phyloP scores from a whole-genome alignment of 1,140 invertebrate genomes.

The Saccostrea echinata region DNA sequence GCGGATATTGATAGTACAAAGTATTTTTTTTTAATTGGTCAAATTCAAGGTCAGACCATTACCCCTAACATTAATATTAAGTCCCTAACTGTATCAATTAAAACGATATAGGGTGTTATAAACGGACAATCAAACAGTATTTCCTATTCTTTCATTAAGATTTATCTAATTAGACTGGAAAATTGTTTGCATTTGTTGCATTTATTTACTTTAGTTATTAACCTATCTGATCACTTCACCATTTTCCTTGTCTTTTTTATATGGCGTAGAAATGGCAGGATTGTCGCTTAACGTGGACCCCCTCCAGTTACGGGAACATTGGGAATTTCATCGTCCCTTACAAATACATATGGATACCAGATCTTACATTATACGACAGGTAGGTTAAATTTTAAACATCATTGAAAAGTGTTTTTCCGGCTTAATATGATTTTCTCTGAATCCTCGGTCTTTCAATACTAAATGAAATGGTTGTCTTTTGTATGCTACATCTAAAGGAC shows the following conservation, averaged over 20 bases:
- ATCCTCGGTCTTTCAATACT: not conserved
- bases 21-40: too few species aligned
- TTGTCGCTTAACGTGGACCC: constrained; percentile 81
- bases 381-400: constrained; percentile 76
- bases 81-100: too few species aligned
- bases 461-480: not conserved
- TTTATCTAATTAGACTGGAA: too few species aligned
- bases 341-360: constrained; percentile 81
- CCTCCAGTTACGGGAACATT: constrained; percentile 79
- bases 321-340: constrained; percentile 80
- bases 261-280: constrained; percentile 81
- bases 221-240: not conserved
- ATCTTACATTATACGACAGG: constrained; percentile 83
- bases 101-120: too few species aligned
- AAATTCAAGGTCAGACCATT: too few species aligned
- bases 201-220: too few species aligned
- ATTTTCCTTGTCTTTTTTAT: not conserved
- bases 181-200: too few species aligned
- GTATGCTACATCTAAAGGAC: not conserved
- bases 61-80: too few species aligned
- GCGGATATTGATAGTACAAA: too few species aligned
- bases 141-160: too few species aligned
- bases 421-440: too few species aligned
- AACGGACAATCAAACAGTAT: too few species aligned
- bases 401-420: not conserved